Percentiles rank a stretch among this genome's conserved stretches.
These are phyloP conservation scores for Zaprionus kolodkinae DNA, from an alignment of 1,140 invertebrate genomes.

Conservation along the genomic window DNA sequence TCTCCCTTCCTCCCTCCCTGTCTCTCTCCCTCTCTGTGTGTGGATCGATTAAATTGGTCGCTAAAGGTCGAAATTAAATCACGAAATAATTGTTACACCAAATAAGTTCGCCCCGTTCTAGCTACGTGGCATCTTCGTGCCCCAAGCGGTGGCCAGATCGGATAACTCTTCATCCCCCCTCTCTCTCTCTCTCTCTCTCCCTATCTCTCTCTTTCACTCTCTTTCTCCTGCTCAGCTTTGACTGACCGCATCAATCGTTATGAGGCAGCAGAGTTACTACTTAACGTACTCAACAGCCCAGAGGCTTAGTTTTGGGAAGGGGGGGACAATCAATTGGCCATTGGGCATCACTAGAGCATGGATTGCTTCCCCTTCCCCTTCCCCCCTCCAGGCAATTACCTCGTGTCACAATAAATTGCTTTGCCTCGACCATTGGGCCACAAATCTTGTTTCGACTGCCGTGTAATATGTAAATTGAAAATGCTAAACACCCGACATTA, in stretches of 20 bases:
- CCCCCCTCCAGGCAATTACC: constrained; percentile 63
- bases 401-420: constrained; percentile 80
- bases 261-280: background rate
- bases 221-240: constrained; percentile 28
- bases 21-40: constrained; percentile 35
- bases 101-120: constrained; percentile 72
- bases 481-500: constrained; percentile 81
- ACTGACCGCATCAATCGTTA: constrained; percentile 21
- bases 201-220: background rate
- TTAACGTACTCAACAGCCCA: background rate
- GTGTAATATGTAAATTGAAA: constrained; percentile 83
- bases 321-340: background rate
- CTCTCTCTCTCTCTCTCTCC: background rate
- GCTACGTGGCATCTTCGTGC: constrained; percentile 56
- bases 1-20: constrained; percentile 27
- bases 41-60: constrained; percentile 82
- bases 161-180: background rate
- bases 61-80: constrained; percentile 84
- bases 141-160: constrained; percentile 6
- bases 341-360: constrained; percentile 25
- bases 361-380: constrained; percentile 30
- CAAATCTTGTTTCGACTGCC: constrained; percentile 77
- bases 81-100: constrained; percentile 83
- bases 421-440: constrained; percentile 46
- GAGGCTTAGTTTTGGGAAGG: too few species aligned